Percentiles rank a stretch among this genome's conserved stretches.
Conservation (phyloP, 2,113 vertebrate genomes). For the Neotragus pygmaeus region DNA sequence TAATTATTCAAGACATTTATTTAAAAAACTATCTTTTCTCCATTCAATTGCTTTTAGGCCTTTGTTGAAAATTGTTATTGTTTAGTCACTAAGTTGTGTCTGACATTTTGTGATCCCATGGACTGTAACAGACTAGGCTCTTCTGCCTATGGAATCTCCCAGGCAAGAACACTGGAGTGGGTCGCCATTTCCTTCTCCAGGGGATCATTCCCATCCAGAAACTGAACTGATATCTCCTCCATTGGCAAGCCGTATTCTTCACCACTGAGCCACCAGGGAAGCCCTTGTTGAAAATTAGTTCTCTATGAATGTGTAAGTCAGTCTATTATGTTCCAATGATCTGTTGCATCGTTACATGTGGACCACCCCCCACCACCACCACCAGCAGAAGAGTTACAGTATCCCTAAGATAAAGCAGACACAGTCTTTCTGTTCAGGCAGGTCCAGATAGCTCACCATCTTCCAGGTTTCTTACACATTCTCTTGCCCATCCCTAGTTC, state of each 20-base stretch:
- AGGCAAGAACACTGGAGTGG: background rate
- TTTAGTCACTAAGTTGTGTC: background rate
- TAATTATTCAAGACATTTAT: background rate
- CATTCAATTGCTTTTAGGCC: background rate
- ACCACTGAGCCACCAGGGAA: background rate
- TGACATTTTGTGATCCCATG: background rate
- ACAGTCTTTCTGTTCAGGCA: background rate
- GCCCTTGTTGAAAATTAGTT: background rate
- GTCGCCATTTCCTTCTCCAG: background rate
- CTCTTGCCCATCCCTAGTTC: too few relatives aligned
- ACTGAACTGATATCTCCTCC: background rate
- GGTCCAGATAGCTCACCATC: background rate
- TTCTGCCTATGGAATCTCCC: background rate
- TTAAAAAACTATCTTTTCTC: background rate
- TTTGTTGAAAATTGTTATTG: background rate
- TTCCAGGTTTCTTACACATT: background rate
- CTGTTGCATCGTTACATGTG: background rate
- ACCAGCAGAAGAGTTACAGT: background rate
- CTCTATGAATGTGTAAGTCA: background rate
- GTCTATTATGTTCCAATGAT: background rate
- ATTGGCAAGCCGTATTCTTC: background rate
- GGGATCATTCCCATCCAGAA: background rate
- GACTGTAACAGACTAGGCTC: background rate
- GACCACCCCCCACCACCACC: background rate
- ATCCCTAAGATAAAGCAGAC: fast-evolving